These are phyloP conservation scores for Euzophera pinguis DNA, from an alignment of 2,888 invertebrate genomes.

Conservation along the genomic window DNA sequence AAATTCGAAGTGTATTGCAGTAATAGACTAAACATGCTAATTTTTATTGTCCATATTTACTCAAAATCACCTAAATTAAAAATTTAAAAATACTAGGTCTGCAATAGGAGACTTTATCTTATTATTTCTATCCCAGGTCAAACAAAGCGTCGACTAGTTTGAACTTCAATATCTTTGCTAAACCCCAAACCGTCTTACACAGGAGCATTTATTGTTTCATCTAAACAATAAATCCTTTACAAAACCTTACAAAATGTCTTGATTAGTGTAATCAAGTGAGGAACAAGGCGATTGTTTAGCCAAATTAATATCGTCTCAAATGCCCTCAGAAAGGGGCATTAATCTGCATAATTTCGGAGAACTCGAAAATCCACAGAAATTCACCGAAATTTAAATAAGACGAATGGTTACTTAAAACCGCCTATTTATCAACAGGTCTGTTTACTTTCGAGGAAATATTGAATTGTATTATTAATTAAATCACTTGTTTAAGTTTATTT, in stretches of 20 bases:
- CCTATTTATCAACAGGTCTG: conserved; percentile 5
- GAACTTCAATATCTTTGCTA: no score
- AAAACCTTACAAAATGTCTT: neutral
- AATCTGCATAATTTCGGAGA: conserved; percentile 4
- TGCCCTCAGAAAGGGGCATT: neutral
- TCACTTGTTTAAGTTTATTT: no score
- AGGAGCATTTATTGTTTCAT: neutral
- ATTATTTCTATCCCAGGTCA: no score
- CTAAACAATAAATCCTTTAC: neutral
- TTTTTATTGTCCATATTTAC: no score
- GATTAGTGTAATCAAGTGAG: conserved; percentile 5
- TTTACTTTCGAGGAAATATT: neutral
- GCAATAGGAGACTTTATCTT: no score
- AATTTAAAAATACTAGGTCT: no score
- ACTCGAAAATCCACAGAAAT: neutral
- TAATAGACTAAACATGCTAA: no score
- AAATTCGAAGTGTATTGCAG: no score
- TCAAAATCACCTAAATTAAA: no score
- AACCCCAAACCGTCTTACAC: no score
- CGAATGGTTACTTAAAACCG: conserved; percentile 1
- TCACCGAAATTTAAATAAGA: conserved; percentile 3
- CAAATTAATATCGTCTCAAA: conserved; percentile 6
- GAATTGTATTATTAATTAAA: neutral
- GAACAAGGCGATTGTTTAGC: conserved; percentile 4
- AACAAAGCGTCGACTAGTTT: no score